Evolutionary conservation across 1,140 invertebrate species (phyloP).

Genomic region (Orius laevigatus): DNA sequence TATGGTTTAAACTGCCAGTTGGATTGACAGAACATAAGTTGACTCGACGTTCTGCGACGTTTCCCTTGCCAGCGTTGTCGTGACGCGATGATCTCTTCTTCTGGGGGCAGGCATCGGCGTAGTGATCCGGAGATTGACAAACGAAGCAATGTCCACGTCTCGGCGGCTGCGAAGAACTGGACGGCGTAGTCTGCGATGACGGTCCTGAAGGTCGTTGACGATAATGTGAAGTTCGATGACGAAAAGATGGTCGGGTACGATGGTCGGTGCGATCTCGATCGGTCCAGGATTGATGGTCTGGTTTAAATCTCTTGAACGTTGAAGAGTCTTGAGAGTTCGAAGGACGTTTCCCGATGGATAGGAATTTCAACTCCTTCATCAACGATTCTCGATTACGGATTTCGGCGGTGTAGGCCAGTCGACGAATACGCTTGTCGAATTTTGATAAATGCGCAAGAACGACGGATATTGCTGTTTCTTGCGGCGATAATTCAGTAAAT

Average conservation of each 20-base stretch:
- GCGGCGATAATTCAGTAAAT: not conserved
- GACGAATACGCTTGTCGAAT: constrained; percentile 10
- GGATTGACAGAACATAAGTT: constrained; percentile 10
- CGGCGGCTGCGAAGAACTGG: not conserved
- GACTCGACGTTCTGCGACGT: not conserved
- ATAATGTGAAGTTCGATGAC: too few relatives aligned
- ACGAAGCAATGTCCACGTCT: not conserved
- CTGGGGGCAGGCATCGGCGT: not conserved
- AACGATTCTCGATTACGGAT: constrained; percentile 7
- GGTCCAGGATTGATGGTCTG: too few relatives aligned
- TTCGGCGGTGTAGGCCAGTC: constrained; percentile 12
- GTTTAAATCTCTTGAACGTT: too few relatives aligned
- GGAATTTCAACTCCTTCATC: constrained; percentile 12
- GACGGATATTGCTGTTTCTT: constrained; percentile 13
- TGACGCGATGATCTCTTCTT: not conserved
- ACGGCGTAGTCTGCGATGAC: not conserved
- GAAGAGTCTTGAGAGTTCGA: not conserved
- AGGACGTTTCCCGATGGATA: constrained; percentile 6
- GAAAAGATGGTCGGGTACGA: not conserved
- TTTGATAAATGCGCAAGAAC: constrained; percentile 14
- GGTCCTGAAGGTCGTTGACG: not conserved
- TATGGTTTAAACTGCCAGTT: not conserved
- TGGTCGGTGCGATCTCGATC: not conserved
- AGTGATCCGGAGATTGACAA: not conserved
- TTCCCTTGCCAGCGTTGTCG: not conserved